Percentiles rank a stretch among this genome's conserved stretches.
Conservation (phyloP, 2,888 invertebrate genomes). For the Agrilus biguttatus region DNA sequence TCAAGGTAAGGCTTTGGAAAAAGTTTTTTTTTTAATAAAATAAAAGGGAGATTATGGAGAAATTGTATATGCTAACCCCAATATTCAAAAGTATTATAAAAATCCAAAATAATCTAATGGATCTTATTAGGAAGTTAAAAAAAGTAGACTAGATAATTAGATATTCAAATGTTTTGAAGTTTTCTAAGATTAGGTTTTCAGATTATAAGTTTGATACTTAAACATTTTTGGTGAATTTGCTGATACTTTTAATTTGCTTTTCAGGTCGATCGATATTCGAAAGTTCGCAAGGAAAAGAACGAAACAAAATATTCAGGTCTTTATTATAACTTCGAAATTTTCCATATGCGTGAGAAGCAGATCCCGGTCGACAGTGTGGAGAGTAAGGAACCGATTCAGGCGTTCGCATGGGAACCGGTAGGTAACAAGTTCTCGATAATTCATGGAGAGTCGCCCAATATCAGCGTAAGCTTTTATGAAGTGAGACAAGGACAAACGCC, state of each 20-base stretch:
- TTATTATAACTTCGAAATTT: slow-evolving; percentile 97
- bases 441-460: slow-evolving; percentile 79
- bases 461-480: slow-evolving; percentile 84
- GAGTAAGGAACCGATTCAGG: slow-evolving; percentile 82
- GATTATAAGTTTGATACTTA: no score
- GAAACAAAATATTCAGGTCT: slow-evolving; percentile 92
- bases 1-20: slow-evolving; percentile 69
- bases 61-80: no score
- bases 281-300: slow-evolving; percentile 86
- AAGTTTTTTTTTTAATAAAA: background rate
- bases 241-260: background rate
- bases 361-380: slow-evolving; percentile 97
- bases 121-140: no score
- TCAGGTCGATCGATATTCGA: slow-evolving; percentile 32
- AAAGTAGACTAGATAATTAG: no score
- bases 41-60: no score
- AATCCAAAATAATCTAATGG: no score
- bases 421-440: slow-evolving; percentile 95
- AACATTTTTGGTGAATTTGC: background rate
- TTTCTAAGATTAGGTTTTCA: no score
- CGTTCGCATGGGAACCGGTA: slow-evolving; percentile 97
- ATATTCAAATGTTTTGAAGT: no score
- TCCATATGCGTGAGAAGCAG: slow-evolving; percentile 95
- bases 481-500: slow-evolving; percentile 84
- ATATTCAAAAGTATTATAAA: no score